phyloP scores from a whole-genome alignment of 2,888 invertebrate genomes.

The Melanotus villosus region DNA sequence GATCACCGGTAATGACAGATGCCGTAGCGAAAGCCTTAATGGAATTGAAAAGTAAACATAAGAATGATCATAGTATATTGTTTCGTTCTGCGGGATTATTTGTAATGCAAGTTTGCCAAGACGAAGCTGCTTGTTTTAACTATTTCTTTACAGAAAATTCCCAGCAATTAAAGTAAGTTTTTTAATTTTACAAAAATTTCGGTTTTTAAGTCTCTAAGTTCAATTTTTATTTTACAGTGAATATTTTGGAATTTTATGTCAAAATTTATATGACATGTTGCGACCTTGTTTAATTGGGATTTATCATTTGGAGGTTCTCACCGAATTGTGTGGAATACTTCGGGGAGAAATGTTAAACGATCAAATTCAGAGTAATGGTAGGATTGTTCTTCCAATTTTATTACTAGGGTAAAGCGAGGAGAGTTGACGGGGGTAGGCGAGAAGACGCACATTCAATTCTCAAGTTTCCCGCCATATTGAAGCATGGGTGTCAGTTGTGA shows the following conservation, averaged over 20 bases:
- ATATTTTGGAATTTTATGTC: constrained; percentile 89
- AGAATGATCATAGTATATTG: constrained; percentile 85
- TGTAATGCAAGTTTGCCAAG: constrained; percentile 93
- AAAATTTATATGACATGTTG: constrained; percentile 90
- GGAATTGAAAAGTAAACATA: constrained; percentile 75
- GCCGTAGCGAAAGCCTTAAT: constrained; percentile 80
- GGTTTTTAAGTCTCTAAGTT: too few species aligned
- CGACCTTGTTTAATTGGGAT: constrained; percentile 96
- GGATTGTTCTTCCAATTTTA: too few species aligned
- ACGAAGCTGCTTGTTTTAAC: constrained; percentile 92
- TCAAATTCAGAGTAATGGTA: constrained; percentile 84
- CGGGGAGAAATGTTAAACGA: constrained; percentile 93
- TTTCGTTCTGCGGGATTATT: constrained; percentile 91
- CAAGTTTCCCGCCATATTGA: too few species aligned
- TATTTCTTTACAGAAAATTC: constrained; percentile 88
- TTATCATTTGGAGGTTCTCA: constrained; percentile 96
- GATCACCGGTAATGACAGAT: constrained; percentile 77
- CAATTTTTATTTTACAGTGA: too few species aligned
- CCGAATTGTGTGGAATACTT: constrained; percentile 95
- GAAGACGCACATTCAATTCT: too few species aligned
- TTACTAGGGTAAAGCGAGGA: too few species aligned
- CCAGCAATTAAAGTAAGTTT: constrained; percentile 75
- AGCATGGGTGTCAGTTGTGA: too few species aligned
- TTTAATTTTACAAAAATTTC: too few species aligned
- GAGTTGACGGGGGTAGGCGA: too few species aligned